A percentile compares a stretch with the other conserved stretches of the same genome.
Evolutionary conservation across 2,113 vertebrate genomes (phyloP).

Genomic region (Pholis gunnellus): DNA sequence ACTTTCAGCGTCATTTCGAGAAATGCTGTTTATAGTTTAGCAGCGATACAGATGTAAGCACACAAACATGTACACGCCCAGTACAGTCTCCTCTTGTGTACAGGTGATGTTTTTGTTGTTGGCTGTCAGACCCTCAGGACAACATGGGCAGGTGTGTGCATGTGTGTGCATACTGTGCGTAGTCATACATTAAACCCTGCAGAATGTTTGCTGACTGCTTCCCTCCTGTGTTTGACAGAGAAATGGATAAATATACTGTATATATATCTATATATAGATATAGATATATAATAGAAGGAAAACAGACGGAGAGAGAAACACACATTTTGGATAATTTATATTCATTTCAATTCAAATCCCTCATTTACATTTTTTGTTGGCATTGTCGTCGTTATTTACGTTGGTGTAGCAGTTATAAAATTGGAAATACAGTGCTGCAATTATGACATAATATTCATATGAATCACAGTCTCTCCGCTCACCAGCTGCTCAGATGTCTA

Average conservation of each 20-base stretch:
- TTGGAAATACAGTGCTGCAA: slow-evolving; percentile 10
- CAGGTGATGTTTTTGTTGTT: neutral
- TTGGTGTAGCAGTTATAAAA: neutral
- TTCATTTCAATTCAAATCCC: neutral
- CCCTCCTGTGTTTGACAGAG: slow-evolving; percentile 21
- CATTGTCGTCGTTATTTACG: neutral
- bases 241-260: neutral
- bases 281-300: neutral
- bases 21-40: neutral
- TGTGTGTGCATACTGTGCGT: neutral
- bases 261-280: too few species aligned
- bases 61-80: neutral
- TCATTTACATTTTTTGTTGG: neutral
- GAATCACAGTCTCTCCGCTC: slow-evolving; percentile 46
- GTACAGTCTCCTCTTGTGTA: slow-evolving; percentile 20
- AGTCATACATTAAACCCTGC: neutral
- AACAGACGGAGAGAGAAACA: neutral
- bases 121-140: slow-evolving; percentile 18
- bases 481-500: slow-evolving; percentile 65
- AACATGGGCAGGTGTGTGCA: neutral
- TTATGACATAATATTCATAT: slow-evolving; percentile 33
- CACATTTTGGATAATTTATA: too few species aligned
- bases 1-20: neutral
- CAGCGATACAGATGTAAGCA: slow-evolving; percentile 4
- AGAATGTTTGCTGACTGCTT: slow-evolving; percentile 24